Evolutionary conservation across 2,888 invertebrate species (phyloP).

Genomic region (Syritta pipiens): DNA sequence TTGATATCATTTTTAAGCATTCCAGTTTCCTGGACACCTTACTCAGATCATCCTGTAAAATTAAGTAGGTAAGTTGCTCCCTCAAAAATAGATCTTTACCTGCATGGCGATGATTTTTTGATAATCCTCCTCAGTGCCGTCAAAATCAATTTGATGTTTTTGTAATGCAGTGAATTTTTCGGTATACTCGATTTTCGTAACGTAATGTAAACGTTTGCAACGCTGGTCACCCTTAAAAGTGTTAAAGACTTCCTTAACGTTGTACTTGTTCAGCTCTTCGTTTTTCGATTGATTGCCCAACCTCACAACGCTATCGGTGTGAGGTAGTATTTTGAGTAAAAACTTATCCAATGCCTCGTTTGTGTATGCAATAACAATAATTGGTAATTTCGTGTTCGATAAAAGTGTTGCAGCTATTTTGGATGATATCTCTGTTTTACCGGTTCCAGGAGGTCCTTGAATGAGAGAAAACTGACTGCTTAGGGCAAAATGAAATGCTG

Average conservation of each 20-base stretch:
- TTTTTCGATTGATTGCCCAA: slow-evolving; percentile 86
- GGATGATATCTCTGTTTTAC: slow-evolving; percentile 90
- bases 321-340: slow-evolving; percentile 83
- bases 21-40: slow-evolving; percentile 78
- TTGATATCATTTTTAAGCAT: slow-evolving; percentile 81
- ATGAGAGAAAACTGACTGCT: slow-evolving; percentile 87
- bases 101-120: slow-evolving; percentile 72
- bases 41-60: slow-evolving; percentile 70
- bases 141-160: slow-evolving; percentile 73
- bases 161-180: slow-evolving; percentile 74
- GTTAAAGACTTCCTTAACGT: slow-evolving; percentile 75
- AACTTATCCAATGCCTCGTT: slow-evolving; percentile 94
- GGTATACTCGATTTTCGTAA: slow-evolving; percentile 74
- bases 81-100: slow-evolving; percentile 16
- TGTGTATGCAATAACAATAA: slow-evolving; percentile 89
- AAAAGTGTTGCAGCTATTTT: slow-evolving; percentile 86
- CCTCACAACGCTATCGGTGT: slow-evolving; percentile 83
- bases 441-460: slow-evolving; percentile 94
- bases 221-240: slow-evolving; percentile 65
- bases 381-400: slow-evolving; percentile 82
- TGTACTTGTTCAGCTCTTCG: slow-evolving; percentile 81
- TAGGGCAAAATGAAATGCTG: slow-evolving; percentile 85
- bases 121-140: slow-evolving; percentile 75
- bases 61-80: not conserved
- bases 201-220: slow-evolving; percentile 74